Evolutionary conservation across 1,140 invertebrate genomes (phyloP).

Genomic region (Zaprionus nigranus): DNA sequence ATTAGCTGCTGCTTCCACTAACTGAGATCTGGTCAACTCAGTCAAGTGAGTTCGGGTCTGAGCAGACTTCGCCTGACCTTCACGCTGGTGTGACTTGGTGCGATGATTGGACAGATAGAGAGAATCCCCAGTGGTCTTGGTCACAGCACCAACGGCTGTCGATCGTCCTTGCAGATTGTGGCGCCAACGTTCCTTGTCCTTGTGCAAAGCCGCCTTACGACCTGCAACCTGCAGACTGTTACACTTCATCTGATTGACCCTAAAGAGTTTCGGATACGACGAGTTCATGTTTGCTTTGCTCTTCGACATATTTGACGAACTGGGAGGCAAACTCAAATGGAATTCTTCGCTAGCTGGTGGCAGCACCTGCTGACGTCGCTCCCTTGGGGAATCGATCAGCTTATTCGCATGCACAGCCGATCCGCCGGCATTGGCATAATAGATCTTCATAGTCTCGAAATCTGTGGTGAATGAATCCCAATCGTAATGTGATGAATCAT

Average conservation of each 20-base stretch:
- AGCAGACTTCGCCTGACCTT: not conserved
- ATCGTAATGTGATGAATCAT: slow-evolving; percentile 6
- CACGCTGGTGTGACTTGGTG: not conserved
- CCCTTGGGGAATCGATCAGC: not conserved
- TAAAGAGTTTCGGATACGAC: slow-evolving; percentile 23
- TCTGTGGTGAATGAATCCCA: slow-evolving; percentile 31
- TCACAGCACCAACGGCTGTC: not conserved
- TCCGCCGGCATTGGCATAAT: not conserved
- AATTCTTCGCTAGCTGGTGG: not conserved
- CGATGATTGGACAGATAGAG: not conserved
- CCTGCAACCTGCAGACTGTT: not conserved
- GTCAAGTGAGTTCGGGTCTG: not conserved
- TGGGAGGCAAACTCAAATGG: not conserved
- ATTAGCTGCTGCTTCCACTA: not conserved
- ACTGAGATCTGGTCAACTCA: not conserved
- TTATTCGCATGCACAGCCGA: not conserved
- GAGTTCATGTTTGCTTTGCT: not conserved
- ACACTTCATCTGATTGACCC: slow-evolving; percentile 19
- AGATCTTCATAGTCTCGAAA: slow-evolving; percentile 1
- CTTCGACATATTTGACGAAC: not conserved
- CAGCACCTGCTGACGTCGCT: not conserved
- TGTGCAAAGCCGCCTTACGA: slow-evolving; percentile 14
- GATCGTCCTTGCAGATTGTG: not conserved
- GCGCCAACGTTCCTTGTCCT: slow-evolving; percentile 26
- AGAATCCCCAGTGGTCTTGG: slow-evolving; percentile 1